Percentiles rank a stretch among this genome's conserved stretches.
These are phyloP conservation scores for Percina caprodes DNA, from an alignment of 2,113 vertebrate genomes.

Conservation along the genomic window DNA sequence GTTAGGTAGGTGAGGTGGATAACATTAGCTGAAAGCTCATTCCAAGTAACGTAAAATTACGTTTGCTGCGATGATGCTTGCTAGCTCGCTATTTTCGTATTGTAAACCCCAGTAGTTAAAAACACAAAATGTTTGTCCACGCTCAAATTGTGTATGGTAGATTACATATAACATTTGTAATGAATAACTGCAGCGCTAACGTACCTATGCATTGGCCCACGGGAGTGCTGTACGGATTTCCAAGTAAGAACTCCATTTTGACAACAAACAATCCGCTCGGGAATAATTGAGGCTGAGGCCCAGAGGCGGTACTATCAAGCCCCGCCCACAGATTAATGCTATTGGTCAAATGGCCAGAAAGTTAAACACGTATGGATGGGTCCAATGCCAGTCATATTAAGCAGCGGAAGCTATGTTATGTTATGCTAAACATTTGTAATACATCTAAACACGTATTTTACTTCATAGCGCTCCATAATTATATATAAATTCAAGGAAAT, in stretches of 20 bases:
- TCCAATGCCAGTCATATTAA: conserved; percentile 40
- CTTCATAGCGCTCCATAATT: neutral
- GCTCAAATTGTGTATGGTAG: neutral
- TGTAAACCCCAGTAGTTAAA: neutral
- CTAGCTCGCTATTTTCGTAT: conserved; percentile 43
- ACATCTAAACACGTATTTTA: neutral
- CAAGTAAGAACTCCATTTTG: conserved; percentile 98
- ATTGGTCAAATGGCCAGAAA: conserved; percentile 58
- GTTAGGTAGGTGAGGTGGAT: conserved; percentile 29
- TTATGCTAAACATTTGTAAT: neutral
- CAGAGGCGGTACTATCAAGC: conserved; percentile 19
- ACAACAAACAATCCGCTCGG: conserved; percentile 86
- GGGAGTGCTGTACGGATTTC: conserved; percentile 97
- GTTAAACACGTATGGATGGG: neutral
- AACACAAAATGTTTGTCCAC: neutral
- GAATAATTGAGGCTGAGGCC: conserved; percentile 69
- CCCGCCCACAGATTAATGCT: conserved; percentile 46
- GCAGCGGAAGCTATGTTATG: conserved; percentile 20
- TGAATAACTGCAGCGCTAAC: conserved; percentile 44
- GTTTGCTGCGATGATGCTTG: conserved; percentile 62
- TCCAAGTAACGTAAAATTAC: conserved; percentile 60
- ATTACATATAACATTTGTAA: neutral
- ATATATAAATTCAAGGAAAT: neutral
- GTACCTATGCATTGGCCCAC: conserved; percentile 96
- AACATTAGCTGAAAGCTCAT: conserved; percentile 57